Percentiles rank a stretch among this genome's conserved stretches.
Evolutionary conservation across 2,113 vertebrate species (phyloP).

Genomic region (Coturnix japonica): DNA sequence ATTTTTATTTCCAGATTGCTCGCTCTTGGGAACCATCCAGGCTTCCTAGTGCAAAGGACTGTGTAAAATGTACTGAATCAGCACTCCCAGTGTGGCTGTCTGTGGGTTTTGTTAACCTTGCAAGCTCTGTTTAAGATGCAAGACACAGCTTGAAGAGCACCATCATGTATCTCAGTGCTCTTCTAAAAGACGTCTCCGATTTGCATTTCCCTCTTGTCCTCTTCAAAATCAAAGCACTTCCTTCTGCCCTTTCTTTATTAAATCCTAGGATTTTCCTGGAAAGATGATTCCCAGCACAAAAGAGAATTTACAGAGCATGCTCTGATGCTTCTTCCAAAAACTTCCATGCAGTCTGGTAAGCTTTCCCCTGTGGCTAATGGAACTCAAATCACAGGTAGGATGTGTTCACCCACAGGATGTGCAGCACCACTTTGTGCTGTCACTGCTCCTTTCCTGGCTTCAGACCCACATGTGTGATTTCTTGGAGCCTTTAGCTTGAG

Average conservation of each 20-base stretch:
- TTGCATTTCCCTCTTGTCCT: background rate
- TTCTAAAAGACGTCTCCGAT: background rate
- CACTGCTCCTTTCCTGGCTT: background rate
- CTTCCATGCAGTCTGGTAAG: background rate
- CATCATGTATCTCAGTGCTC: background rate
- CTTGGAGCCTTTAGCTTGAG: background rate
- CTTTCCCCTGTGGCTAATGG: background rate
- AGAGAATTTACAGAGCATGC: background rate
- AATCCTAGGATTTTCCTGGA: background rate
- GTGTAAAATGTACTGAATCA: conserved; percentile 51
- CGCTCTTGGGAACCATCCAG: conserved; percentile 50
- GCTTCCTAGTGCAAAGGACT: conserved; percentile 31
- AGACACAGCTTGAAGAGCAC: background rate
- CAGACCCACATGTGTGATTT: background rate
- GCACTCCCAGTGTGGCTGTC: background rate
- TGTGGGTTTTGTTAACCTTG: conserved; percentile 47
- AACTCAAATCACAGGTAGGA: background rate
- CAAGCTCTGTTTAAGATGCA: background rate
- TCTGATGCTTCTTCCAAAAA: background rate
- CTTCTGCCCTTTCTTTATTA: background rate
- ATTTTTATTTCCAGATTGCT: conserved; percentile 53
- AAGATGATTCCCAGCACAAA: background rate
- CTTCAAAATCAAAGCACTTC: background rate
- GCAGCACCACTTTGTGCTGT: background rate
- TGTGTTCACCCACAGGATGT: background rate